Evolutionary conservation across 2,888 invertebrate genomes (phyloP).

Genomic region (Polymixis lichenea): DNA sequence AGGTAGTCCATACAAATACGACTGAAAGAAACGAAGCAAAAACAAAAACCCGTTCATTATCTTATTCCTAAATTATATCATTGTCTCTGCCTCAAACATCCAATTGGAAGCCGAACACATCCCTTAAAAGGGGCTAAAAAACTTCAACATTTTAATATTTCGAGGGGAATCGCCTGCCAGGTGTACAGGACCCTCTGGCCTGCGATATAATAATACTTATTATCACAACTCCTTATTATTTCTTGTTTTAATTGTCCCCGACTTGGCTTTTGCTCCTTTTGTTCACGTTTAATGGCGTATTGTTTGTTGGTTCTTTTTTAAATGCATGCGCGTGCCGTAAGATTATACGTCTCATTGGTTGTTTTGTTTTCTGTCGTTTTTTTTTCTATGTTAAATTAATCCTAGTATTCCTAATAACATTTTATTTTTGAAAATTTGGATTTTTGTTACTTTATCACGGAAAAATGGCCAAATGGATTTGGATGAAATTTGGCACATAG

Average conservation of each 20-base stretch:
- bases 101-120: slow-evolving; percentile 67
- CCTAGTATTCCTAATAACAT: no score
- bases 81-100: slow-evolving; percentile 56
- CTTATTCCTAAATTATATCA: slow-evolving; percentile 49
- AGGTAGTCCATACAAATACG: slow-evolving; percentile 1
- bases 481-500: no score
- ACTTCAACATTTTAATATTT: slow-evolving; percentile 66
- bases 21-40: neutral
- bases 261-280: slow-evolving; percentile 90
- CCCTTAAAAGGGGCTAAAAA: slow-evolving; percentile 59
- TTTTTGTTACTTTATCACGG: no score
- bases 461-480: no score
- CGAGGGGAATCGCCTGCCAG: slow-evolving; percentile 78
- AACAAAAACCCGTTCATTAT: slow-evolving; percentile 33
- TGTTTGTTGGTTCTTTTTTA: slow-evolving; percentile 84
- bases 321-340: slow-evolving; percentile 87
- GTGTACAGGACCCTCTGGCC: slow-evolving; percentile 81
- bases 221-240: slow-evolving; percentile 90
- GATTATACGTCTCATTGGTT: slow-evolving; percentile 74
- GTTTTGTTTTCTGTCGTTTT: slow-evolving; percentile 42
- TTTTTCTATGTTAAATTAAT: slow-evolving; percentile 31
- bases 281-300: slow-evolving; percentile 89
- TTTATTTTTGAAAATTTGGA: no score
- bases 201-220: slow-evolving; percentile 88
- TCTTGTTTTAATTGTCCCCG: slow-evolving; percentile 90